A percentile compares a stretch with the other conserved stretches of the same genome.
These are phyloP conservation scores for Telmatherina bonti DNA, from an alignment of 2,797 vertebrate genomes.

Conservation along the genomic window DNA sequence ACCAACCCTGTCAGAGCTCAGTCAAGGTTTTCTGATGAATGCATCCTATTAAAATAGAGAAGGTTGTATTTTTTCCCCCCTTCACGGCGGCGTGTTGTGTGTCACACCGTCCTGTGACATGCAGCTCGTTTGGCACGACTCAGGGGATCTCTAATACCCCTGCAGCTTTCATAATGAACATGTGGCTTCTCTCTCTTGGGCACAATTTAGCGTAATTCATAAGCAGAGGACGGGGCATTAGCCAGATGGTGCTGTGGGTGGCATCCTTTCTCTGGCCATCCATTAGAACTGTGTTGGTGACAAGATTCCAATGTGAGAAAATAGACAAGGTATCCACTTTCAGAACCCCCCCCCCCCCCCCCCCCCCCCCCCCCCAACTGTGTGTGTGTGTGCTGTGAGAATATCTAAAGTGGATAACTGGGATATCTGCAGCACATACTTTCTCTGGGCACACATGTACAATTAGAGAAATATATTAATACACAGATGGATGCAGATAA, in stretches of 20 bases:
- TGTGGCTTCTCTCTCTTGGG: conserved; percentile 83
- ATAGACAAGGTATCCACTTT: conserved; percentile 64
- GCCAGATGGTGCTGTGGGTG: conserved; percentile 84
- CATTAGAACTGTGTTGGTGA: conserved; percentile 74
- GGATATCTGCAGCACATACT: conserved; percentile 12
- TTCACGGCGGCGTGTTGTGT: conserved; percentile 70
- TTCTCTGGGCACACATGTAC: conserved; percentile 41
- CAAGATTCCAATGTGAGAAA: conserved; percentile 73
- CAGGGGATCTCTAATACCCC: conserved; percentile 83
- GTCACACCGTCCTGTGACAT: conserved; percentile 77
- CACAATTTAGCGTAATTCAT: conserved; percentile 84
- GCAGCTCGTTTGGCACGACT: conserved; percentile 77
- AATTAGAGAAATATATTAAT: conserved; percentile 43
- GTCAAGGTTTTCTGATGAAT: conserved; percentile 73
- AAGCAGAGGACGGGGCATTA: conserved; percentile 83
- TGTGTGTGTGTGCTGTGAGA: conserved; percentile 16
- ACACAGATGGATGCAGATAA: conserved; percentile 24
- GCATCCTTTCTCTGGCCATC: conserved; percentile 81
- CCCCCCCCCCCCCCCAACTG: no score
- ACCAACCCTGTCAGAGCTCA: conserved; percentile 49
- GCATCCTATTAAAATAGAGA: conserved; percentile 68
- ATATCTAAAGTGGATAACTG: conserved; percentile 39
- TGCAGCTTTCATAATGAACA: conserved; percentile 85
- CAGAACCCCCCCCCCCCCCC: no score
- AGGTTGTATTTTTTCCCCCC: conserved; percentile 41